Evolutionary conservation across 2,797 vertebrate species (phyloP), one percentile per base, ranked within the genome.

Genomic region (Sphenodon punctatus): DNA sequence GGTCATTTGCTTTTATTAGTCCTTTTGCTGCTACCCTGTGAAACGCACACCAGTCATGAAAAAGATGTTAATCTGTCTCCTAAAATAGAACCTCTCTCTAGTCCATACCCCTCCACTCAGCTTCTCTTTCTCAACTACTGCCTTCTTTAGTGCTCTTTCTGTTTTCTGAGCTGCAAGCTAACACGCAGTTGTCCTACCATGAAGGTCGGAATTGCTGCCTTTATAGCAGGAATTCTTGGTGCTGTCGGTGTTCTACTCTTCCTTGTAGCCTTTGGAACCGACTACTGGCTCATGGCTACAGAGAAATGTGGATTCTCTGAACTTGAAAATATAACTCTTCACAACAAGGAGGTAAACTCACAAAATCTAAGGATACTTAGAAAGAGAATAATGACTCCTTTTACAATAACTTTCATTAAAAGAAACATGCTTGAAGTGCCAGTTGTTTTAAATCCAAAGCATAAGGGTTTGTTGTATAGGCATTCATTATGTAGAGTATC

Each of bases 261-360:
- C 63, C 92, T 98, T 15, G 1, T 96, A 11, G 96, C 97, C 17
- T 98, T 98, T 1, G 95, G 95, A 39, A 98, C 97, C 1, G 97
- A 98, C 85, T 98, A 98, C 87, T 98, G 97, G 97, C 94, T 98
- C 3, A 92, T 98, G 45, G 97, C 96, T 39, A 97, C 94, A 0
- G 97, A 98, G 80, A 89, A 95, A 80, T 98, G 97, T 3, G 94
- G 89, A 32, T 38, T 42, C 70, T 70, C 84, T 0, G 22, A 77
- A 58, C 45, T 1, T 17, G 75, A 60, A 27, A 94, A 93, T 15
- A 67, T 25, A 74, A 92, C 88, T 2, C 78, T 75, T 85, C 78
- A 34, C 51, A 5, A 14, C 0, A 1, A 36, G 4, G 67, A 84
- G 94, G 94, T 95, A 93, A 94, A 49, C 39, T 13, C 75, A 36